A percentile compares a stretch with the other conserved stretches of the same genome.
phyloP scores from a whole-genome alignment of 2,797 vertebrate species.

The Crotalus adamanteus region DNA sequence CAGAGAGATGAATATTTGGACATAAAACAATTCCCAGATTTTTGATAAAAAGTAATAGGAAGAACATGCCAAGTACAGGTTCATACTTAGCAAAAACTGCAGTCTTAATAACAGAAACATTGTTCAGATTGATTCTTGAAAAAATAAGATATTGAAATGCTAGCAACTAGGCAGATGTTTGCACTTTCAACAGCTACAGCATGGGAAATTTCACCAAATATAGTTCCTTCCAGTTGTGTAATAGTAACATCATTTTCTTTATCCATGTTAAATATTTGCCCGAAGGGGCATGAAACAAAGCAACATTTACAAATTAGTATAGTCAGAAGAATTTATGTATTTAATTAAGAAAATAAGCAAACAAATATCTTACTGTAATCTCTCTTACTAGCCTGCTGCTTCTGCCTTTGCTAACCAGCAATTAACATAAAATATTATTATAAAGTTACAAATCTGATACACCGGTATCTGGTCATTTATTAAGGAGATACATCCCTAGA shows the following conservation, averaged over 20 bases:
- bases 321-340: background rate
- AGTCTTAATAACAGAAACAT: rapidly evolving
- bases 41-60: background rate
- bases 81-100: background rate
- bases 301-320: background rate
- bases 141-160: background rate
- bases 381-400: background rate
- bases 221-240: background rate
- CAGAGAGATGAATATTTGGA: background rate
- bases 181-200: background rate
- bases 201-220: background rate
- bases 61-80: background rate
- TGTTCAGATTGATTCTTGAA: background rate
- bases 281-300: background rate
- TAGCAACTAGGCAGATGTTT: background rate
- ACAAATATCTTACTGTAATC: background rate
- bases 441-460: background rate
- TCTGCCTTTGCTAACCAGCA: background rate
- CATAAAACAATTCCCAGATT: constrained; percentile 1
- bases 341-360: background rate
- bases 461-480: background rate
- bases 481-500: background rate
- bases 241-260: background rate
- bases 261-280: background rate
- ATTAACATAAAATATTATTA: background rate